These are phyloP conservation scores for Ptychodera flava DNA, from an alignment of 35 echinoderm and acorn worm species.

Conservation along the genomic window DNA sequence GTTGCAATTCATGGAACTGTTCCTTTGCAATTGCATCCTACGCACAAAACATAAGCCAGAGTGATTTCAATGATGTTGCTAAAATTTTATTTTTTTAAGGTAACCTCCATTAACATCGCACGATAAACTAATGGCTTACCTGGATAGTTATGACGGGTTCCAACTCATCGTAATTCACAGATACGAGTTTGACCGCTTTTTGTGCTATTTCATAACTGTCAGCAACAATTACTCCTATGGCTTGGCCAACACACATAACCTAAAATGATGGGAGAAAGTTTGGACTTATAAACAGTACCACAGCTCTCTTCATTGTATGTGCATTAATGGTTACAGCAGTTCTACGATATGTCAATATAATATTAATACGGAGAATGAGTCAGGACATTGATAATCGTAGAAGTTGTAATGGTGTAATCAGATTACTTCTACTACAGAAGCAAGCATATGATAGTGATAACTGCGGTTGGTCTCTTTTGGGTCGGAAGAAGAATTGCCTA, in stretches of 20 bases:
- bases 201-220: conserved; percentile 63
- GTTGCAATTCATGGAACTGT: conserved; percentile 26
- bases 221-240: conserved; percentile 65
- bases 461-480: no score
- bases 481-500: no score
- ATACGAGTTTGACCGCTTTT: conserved; percentile 61
- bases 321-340: no score
- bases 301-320: no score
- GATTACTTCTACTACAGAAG: no score
- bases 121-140: conserved; percentile 19
- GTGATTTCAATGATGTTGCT: neutral
- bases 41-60: neutral
- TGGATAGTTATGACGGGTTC: conserved; percentile 75
- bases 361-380: no score
- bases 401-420: no score
- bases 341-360: no score
- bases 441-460: no score
- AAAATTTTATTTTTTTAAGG: neutral
- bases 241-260: conserved; percentile 69
- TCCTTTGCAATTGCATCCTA: conserved; percentile 70
- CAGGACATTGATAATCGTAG: no score
- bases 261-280: neutral
- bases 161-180: conserved; percentile 64
- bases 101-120: neutral
- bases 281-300: no score